A percentile compares a stretch with the other conserved stretches of the same genome.
Conservation (phyloP, 2,888 invertebrate genomes). For the Diadegma fenestrale region DNA sequence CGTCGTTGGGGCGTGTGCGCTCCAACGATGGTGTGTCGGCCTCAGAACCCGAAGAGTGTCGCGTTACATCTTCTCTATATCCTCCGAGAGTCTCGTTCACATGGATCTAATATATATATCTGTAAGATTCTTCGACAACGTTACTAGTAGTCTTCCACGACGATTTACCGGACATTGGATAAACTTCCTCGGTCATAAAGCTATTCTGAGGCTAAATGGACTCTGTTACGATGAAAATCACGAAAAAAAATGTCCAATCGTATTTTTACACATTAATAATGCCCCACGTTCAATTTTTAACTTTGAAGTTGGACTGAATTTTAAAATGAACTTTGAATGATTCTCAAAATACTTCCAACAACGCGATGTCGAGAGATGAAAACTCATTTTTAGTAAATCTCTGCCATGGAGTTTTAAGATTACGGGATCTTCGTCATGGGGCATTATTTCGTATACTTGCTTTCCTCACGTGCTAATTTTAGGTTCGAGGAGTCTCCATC, state of each 20-base stretch:
- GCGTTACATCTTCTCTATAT: constrained; percentile 57
- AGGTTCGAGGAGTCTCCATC: constrained; percentile 44
- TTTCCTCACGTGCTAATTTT: constrained; percentile 45
- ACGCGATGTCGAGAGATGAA: not conserved
- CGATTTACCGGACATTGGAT: constrained; percentile 25
- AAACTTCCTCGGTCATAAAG: constrained; percentile 19
- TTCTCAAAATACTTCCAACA: constrained; percentile 13
- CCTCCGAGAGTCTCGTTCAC: constrained; percentile 16
- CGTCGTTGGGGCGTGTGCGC: constrained; percentile 42
- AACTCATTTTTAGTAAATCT: constrained; percentile 44
- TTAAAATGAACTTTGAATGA: not conserved
- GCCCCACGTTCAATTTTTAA: not conserved
- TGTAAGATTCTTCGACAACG: constrained; percentile 22
- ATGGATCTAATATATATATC: not conserved
- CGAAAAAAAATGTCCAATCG: not conserved
- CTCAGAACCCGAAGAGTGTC: constrained; percentile 52
- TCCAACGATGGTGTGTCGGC: constrained; percentile 32
- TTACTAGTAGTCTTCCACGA: constrained; percentile 22
- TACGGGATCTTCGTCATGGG: constrained; percentile 28
- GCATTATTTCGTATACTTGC: constrained; percentile 9
- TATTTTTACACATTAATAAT: not conserved
- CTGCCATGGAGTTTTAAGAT: constrained; percentile 24
- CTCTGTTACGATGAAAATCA: not conserved
- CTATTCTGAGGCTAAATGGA: not conserved
- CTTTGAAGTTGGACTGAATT: not conserved